A percentile compares a stretch with the other conserved stretches of the same genome.
These are phyloP conservation scores for Philaethria dido DNA, from an alignment of 2,888 invertebrate species.

Conservation along the genomic window DNA sequence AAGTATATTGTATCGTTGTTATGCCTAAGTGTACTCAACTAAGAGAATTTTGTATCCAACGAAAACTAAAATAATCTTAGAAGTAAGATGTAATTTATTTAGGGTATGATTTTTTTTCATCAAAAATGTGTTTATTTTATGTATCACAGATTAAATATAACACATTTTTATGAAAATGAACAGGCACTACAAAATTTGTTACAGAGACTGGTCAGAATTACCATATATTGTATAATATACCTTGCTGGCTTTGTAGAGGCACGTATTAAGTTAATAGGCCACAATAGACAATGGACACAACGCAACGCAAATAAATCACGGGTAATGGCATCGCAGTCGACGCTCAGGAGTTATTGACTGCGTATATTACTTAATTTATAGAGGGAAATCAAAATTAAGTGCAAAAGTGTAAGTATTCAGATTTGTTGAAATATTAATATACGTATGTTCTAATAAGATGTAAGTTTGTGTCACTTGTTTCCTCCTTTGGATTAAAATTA, in stretches of 20 bases:
- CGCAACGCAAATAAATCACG: slow-evolving; percentile 63
- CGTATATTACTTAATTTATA: slow-evolving; percentile 55
- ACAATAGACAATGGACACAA: slow-evolving; percentile 64
- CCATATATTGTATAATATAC: slow-evolving; percentile 53
- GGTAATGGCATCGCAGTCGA: slow-evolving; percentile 62
- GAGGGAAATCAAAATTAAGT: slow-evolving; percentile 43
- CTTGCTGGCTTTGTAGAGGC: slow-evolving; percentile 53
- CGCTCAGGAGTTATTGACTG: slow-evolving; percentile 65
- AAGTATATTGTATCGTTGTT: not conserved
- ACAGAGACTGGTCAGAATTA: slow-evolving; percentile 51
- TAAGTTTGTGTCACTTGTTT: too few relatives aligned
- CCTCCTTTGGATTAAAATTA: too few relatives aligned
- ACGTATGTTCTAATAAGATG: too few relatives aligned
- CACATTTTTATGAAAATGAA: slow-evolving; percentile 43
- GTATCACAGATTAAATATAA: slow-evolving; percentile 48
- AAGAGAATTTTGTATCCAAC: not conserved
- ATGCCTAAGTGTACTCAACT: not conserved
- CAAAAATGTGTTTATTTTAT: not conserved
- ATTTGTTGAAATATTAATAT: not conserved
- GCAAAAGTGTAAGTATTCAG: slow-evolving; percentile 11
- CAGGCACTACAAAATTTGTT: slow-evolving; percentile 58
- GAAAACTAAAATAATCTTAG: not conserved
- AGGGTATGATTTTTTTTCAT: not conserved
- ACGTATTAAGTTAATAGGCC: slow-evolving; percentile 54
- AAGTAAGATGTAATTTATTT: not conserved